Percentiles rank a stretch among this genome's conserved stretches.
These are phyloP conservation scores for Collichthys lucidus DNA, from an alignment of 2,113 vertebrate genomes.

Conservation along the genomic window DNA sequence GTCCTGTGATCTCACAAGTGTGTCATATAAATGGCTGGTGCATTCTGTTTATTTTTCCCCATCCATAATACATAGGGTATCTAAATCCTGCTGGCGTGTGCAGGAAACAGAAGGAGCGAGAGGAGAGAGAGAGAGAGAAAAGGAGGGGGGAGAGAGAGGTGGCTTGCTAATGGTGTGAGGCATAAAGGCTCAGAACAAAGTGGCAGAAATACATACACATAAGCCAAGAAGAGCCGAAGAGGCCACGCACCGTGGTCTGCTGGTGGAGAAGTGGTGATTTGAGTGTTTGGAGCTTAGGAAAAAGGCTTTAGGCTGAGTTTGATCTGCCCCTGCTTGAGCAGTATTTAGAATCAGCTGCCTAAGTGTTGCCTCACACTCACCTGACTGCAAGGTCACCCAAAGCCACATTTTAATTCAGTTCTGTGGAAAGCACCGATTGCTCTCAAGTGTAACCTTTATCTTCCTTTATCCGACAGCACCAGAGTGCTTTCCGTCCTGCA, in stretches of 20 bases:
- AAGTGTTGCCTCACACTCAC: slow-evolving; percentile 62
- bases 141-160: slow-evolving; percentile 43
- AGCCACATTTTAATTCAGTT: slow-evolving; percentile 52
- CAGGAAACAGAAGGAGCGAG: slow-evolving; percentile 60
- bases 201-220: slow-evolving; percentile 78
- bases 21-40: slow-evolving; percentile 78
- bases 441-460: slow-evolving; percentile 61
- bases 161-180: slow-evolving; percentile 75
- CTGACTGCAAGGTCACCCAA: slow-evolving; percentile 73
- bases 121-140: slow-evolving; percentile 7
- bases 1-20: slow-evolving; percentile 78
- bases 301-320: slow-evolving; percentile 65
- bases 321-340: slow-evolving; percentile 52
- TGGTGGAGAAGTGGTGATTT: slow-evolving; percentile 67
- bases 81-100: slow-evolving; percentile 80
- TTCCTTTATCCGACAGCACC: slow-evolving; percentile 41
- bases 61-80: slow-evolving; percentile 83
- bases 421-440: slow-evolving; percentile 50
- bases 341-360: slow-evolving; percentile 58
- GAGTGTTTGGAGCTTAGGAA: slow-evolving; percentile 71
- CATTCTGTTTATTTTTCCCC: slow-evolving; percentile 78
- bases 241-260: slow-evolving; percentile 67
- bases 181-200: slow-evolving; percentile 78
- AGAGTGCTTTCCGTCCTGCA: slow-evolving; percentile 14
- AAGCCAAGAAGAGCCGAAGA: slow-evolving; percentile 65